Percentiles rank a stretch among this genome's conserved stretches.
Conservation (phyloP, 2,888 invertebrate genomes). For the Rhorus exstirpatorius region DNA sequence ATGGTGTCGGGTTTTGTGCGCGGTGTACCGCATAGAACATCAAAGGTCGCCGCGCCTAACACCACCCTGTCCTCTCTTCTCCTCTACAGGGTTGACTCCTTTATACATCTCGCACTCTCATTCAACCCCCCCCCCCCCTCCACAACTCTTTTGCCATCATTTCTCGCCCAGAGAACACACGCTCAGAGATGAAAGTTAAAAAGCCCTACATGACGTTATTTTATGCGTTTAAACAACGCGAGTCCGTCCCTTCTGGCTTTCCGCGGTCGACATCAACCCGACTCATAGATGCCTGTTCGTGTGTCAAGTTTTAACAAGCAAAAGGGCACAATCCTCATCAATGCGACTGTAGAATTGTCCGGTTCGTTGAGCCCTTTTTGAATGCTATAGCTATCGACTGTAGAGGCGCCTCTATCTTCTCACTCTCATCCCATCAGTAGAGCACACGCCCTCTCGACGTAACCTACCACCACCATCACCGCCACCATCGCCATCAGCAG, state of each 20-base stretch:
- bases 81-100: slow-evolving; percentile 34
- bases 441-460: slow-evolving; percentile 50
- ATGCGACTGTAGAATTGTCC: slow-evolving; percentile 15
- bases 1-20: slow-evolving; percentile 78
- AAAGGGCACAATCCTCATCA: slow-evolving; percentile 2
- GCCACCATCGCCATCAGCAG: slow-evolving; percentile 8
- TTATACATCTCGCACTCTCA: neutral
- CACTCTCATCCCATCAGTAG: slow-evolving; percentile 46
- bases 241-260: slow-evolving; percentile 19
- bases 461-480: slow-evolving; percentile 19
- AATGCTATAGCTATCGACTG: neutral
- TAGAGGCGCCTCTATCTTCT: slow-evolving; percentile 40
- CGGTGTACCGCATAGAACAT: slow-evolving; percentile 76
- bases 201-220: slow-evolving; percentile 8
- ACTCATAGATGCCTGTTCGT: neutral
- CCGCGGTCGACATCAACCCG: neutral
- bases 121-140: slow-evolving; percentile 10
- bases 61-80: slow-evolving; percentile 64
- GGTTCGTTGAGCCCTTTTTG: slow-evolving; percentile 10
- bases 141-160: slow-evolving; percentile 40
- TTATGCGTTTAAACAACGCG: neutral
- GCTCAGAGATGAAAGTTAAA: neutral
- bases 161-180: slow-evolving; percentile 30
- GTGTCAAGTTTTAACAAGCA: neutral
- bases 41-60: slow-evolving; percentile 79